Conservation (phyloP, 1,140 invertebrate genomes). For the Drosophila lacteicornis region DNA sequence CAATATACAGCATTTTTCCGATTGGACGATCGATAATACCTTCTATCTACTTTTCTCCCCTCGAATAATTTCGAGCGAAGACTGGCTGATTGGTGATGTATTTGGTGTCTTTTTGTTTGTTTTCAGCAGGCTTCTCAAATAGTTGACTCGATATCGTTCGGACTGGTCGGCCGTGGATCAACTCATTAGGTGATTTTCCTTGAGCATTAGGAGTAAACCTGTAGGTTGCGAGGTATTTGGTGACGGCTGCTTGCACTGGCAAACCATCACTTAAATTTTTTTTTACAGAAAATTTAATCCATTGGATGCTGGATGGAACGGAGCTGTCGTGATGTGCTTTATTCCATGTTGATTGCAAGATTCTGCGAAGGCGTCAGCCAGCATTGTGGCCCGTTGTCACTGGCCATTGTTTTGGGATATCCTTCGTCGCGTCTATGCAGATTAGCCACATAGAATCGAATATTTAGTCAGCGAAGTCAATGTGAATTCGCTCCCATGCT, state of each 20-base stretch:
- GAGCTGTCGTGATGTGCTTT: constrained; percentile 39
- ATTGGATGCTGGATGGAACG: constrained; percentile 60
- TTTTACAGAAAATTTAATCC: background rate
- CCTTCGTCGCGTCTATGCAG: too few relatives aligned
- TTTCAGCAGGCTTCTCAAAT: background rate
- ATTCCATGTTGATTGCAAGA: too few relatives aligned
- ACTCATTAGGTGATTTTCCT: background rate
- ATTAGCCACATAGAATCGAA: background rate
- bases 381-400: too few relatives aligned
- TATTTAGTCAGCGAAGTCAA: constrained; percentile 19
- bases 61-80: too few relatives aligned
- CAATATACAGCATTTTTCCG: too few relatives aligned
- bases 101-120: background rate
- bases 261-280: too few relatives aligned
- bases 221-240: background rate
- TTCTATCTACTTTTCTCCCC: too few relatives aligned
- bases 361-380: too few relatives aligned
- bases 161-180: background rate
- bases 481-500: constrained; percentile 25
- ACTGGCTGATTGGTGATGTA: background rate
- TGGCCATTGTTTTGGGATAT: too few relatives aligned
- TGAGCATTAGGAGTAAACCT: background rate
- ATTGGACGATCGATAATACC: too few relatives aligned
- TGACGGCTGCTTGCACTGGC: background rate
- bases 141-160: background rate